These are phyloP conservation scores for Emydocephalus ijimae DNA, from an alignment of 2,113 vertebrate species.

Conservation along the genomic window DNA sequence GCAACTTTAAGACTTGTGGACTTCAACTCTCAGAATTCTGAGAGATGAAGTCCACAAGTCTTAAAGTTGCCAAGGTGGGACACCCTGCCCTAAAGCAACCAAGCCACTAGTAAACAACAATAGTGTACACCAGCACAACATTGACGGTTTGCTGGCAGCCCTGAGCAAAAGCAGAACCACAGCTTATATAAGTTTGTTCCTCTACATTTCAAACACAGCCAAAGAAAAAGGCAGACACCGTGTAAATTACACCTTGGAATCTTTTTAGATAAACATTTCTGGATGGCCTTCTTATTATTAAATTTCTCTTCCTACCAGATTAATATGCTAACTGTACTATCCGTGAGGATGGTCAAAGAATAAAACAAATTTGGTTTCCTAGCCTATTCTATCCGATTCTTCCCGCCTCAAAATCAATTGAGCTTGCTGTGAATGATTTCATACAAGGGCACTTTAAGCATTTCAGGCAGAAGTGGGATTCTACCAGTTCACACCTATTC, in stretches of 20 bases:
- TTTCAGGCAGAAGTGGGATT: too few relatives aligned
- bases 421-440: not conserved
- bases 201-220: not conserved
- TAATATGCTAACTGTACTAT: not conserved
- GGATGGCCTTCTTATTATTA: not conserved
- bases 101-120: not conserved
- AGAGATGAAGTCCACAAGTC: too few relatives aligned
- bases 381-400: not conserved
- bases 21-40: too few relatives aligned
- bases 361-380: not conserved
- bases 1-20: too few relatives aligned
- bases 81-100: not conserved
- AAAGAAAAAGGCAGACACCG: not conserved
- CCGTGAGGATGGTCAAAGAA: not conserved
- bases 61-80: too few relatives aligned
- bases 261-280: not conserved
- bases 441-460: not conserved
- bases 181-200: not conserved
- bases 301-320: not conserved
- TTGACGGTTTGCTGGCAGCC: not conserved
- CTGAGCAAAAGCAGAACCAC: not conserved
- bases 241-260: not conserved
- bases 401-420: not conserved
- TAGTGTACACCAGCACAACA: not conserved
- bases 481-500: too few relatives aligned